phyloP scores from a whole-genome alignment of 2,797 vertebrate species.

The Clamator glandarius region DNA sequence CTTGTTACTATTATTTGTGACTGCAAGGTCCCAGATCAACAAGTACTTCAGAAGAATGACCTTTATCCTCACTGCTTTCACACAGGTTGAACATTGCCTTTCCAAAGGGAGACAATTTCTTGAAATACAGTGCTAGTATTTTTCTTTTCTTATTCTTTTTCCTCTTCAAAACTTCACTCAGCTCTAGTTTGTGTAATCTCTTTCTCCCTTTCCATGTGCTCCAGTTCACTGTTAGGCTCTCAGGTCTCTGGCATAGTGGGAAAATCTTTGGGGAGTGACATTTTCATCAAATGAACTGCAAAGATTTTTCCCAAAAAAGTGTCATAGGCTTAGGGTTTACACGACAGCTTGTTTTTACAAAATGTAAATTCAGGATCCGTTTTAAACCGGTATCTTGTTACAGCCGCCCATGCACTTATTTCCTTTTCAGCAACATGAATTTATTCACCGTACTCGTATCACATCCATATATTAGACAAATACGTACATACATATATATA shows the following conservation, averaged over 20 bases:
- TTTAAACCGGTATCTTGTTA: neutral
- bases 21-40: neutral
- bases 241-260: accelerated
- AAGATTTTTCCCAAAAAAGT: neutral
- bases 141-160: neutral
- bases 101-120: neutral
- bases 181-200: neutral
- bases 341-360: constrained; percentile 1
- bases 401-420: neutral
- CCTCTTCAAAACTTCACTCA: neutral
- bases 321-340: neutral
- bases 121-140: neutral
- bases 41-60: neutral
- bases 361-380: neutral
- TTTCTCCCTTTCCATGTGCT: neutral
- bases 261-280: neutral
- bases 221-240: neutral
- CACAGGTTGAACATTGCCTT: neutral
- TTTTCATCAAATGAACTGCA: constrained; percentile 6
- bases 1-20: neutral
- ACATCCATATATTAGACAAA: neutral
- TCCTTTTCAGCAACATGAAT: neutral
- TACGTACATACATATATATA: neutral
- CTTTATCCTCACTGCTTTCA: neutral
- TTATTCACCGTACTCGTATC: neutral